Evolutionary conservation across 2,888 invertebrate genomes (phyloP), one percentile per base, ranked within the genome.

Genomic region (Drosophila subquinaria): DNA sequence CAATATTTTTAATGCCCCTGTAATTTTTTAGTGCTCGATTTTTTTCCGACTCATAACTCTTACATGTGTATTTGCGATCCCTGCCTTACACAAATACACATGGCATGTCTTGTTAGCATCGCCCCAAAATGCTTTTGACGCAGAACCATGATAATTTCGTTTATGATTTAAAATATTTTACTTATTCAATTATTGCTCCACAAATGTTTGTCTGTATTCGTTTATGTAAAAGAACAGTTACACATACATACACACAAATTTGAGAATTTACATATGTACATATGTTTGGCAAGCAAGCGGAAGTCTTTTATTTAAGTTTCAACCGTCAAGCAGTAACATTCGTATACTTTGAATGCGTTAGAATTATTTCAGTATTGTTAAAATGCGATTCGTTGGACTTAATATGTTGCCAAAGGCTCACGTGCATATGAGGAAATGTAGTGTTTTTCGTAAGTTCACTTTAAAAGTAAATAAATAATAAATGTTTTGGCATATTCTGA

Each of bases 111-210:
- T 35, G 17, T 4, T 3, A 51, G 35, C 11, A 6, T 33, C 27
- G 15, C 13, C 30, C 13, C 47, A 59, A 43, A 30, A 71, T 70
- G 61, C 76, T 79, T 74, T 50, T 66, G 51, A 48, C 85, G 80
- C 85, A 85, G 77, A 82, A 84, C 77, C 82, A 82, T 82, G 76
- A 81, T 63, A 59, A 69, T 56, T 51, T 68, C 27, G 4, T 23
- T n/a, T n/a, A 17, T 56, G 13, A 47, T 10, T 56, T 50, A 11
- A 48, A 40, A n/a, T 6, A 33, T 60, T 50, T 35, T 23, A 38
- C 51, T 5, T 40, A 67, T 50, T 35, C 48, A 70, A 71, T 78
- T 73, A 48, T 33, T 40, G 35, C 53, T 27, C 15, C 43, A 57
- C 33, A 30, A 55, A 6, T 33, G 11, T 15, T 48, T 48, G 56